These are phyloP conservation scores for Drepana arcuata DNA, from an alignment of 1,140 invertebrate genomes.

Conservation along the genomic window DNA sequence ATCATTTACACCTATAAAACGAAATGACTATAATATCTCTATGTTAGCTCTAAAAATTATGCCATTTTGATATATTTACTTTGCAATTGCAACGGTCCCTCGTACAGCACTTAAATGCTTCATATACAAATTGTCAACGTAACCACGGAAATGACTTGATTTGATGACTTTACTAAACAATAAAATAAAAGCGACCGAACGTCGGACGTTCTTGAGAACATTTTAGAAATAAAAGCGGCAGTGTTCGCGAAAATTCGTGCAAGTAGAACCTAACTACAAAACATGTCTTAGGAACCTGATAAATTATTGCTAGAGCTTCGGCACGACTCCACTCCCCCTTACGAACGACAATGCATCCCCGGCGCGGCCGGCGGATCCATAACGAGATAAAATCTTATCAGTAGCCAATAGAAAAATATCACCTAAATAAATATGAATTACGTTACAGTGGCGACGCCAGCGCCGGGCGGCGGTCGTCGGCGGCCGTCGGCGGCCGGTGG, in stretches of 20 bases:
- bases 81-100: slow-evolving; percentile 71
- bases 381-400: slow-evolving; percentile 66
- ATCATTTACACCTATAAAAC: slow-evolving; percentile 66
- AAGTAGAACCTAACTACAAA: slow-evolving; percentile 70
- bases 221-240: slow-evolving; percentile 64
- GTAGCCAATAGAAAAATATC: slow-evolving; percentile 71
- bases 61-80: slow-evolving; percentile 70
- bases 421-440: slow-evolving; percentile 69
- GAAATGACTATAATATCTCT: slow-evolving; percentile 70
- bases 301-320: slow-evolving; percentile 70
- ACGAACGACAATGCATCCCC: slow-evolving; percentile 38
- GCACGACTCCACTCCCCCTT: slow-evolving; percentile 35
- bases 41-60: slow-evolving; percentile 69
- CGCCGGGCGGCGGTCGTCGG: slow-evolving; percentile 19
- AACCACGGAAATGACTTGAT: slow-evolving; percentile 53
- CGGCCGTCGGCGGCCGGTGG: slow-evolving; percentile 1
- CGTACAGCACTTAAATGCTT: slow-evolving; percentile 67
- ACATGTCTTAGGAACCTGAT: slow-evolving; percentile 70
- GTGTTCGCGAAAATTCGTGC: slow-evolving; percentile 68
- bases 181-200: slow-evolving; percentile 51
- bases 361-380: slow-evolving; percentile 36
- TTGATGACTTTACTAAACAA: slow-evolving; percentile 33
- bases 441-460: slow-evolving; percentile 27
- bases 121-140: slow-evolving; percentile 60
- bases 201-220: slow-evolving; percentile 48